Evolutionary conservation across 2,888 invertebrate species (phyloP).

Genomic region (Micoletzkya japonica): DNA sequence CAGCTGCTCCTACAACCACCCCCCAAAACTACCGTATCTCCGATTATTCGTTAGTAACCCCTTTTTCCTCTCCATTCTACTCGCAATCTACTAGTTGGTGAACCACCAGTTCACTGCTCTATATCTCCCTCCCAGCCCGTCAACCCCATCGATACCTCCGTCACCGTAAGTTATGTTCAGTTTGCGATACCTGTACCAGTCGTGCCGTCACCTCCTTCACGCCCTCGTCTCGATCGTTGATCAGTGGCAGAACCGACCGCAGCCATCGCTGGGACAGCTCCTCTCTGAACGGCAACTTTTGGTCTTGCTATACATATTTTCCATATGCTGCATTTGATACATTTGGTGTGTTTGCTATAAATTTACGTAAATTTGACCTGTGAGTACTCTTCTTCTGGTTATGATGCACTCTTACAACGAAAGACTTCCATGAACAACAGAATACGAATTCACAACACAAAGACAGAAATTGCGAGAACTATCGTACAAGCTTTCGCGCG

Average conservation of each 20-base stretch:
- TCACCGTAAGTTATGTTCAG: not conserved
- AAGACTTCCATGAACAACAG: no score
- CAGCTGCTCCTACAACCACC: not conserved
- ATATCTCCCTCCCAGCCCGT: not conserved
- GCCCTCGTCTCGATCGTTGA: conserved; percentile 69
- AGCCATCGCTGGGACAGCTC: conserved; percentile 38
- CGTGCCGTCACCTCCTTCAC: conserved; percentile 37
- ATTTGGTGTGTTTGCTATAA: no score
- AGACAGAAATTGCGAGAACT: no score
- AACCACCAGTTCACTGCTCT: no score
- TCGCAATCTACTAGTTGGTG: conserved; percentile 7
- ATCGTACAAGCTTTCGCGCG: no score
- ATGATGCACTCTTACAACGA: no score
- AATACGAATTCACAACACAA: no score
- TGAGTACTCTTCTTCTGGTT: no score
- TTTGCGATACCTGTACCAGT: conserved; percentile 31
- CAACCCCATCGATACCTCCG: not conserved
- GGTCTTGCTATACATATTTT: no score
- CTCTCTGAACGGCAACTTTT: conserved; percentile 14
- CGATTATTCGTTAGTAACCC: not conserved
- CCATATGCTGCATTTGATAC: no score
- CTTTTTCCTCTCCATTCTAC: not conserved
- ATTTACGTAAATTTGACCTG: no score
- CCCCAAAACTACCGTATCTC: not conserved
- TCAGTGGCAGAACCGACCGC: conserved; percentile 68